A percentile compares a stretch with the other conserved stretches of the same genome.
phyloP scores from a whole-genome alignment of 1,140 invertebrate species.

The Micrasema longulum region DNA sequence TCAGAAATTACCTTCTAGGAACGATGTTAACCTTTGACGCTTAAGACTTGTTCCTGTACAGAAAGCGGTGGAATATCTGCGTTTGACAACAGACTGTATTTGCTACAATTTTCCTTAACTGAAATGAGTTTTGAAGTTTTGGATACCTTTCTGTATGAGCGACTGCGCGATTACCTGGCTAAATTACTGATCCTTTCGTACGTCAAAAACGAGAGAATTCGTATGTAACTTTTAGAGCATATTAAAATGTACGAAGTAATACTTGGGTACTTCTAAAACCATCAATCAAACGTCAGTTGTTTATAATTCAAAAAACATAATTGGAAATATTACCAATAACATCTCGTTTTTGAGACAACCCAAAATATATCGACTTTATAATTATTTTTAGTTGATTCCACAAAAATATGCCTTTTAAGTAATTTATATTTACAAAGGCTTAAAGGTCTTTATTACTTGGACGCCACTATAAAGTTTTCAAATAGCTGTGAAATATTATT shows the following conservation, averaged over 20 bases:
- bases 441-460: too few species aligned
- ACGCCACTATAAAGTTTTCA: too few species aligned
- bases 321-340: too few species aligned
- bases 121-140: constrained; percentile 53
- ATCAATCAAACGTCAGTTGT: background rate
- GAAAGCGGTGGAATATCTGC: constrained; percentile 35
- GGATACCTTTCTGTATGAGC: constrained; percentile 40
- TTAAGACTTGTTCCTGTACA: background rate
- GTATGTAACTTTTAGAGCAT: constrained; percentile 12
- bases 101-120: constrained; percentile 48
- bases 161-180: constrained; percentile 16
- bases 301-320: too few species aligned
- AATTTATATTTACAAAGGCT: too few species aligned
- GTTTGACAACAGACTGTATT: constrained; percentile 50
- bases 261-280: too few species aligned
- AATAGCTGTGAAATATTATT: too few species aligned
- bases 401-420: too few species aligned
- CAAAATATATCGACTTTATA: too few species aligned
- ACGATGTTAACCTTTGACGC: constrained; percentile 33
- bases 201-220: constrained; percentile 37
- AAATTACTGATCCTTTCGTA: constrained; percentile 26
- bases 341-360: too few species aligned
- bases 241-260: constrained; percentile 7
- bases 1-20: constrained; percentile 44
- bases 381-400: too few species aligned